A percentile compares a stretch with the other conserved stretches of the same genome.
Conservation (phyloP, 2,888 invertebrate genomes). For the Crossocerus cetratus region DNA sequence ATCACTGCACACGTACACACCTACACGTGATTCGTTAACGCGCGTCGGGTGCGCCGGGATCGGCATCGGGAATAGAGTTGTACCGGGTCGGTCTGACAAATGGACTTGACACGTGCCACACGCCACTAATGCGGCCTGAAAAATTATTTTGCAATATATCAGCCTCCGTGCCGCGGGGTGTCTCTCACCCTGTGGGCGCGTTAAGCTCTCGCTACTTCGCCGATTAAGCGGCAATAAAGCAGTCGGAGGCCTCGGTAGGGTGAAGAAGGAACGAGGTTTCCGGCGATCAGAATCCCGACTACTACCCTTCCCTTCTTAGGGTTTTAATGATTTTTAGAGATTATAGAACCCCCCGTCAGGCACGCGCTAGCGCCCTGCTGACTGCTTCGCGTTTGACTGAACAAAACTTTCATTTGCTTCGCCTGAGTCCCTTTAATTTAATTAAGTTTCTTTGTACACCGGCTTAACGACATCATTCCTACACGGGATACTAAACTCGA, state of each 20-base stretch:
- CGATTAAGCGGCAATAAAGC: conserved; percentile 61
- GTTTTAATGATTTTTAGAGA: conserved; percentile 50
- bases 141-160: conserved; percentile 62
- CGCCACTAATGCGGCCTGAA: conserved; percentile 62
- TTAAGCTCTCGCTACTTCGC: conserved; percentile 16
- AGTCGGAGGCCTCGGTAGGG: conserved; percentile 32
- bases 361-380: conserved; percentile 5
- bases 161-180: conserved; percentile 13
- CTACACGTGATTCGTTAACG: no score
- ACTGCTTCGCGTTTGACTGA: neutral
- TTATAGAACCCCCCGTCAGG: conserved; percentile 25
- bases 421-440: neutral
- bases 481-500: neutral
- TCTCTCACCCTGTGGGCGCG: conserved; percentile 2
- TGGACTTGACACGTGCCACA: conserved; percentile 60
- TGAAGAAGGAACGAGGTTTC: conserved; percentile 19
- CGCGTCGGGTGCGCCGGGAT: no score
- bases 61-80: conserved; percentile 41
- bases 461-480: neutral
- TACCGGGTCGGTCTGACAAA: conserved; percentile 45
- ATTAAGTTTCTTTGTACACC: conserved; percentile 2
- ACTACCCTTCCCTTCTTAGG: neutral
- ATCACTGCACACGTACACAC: no score
- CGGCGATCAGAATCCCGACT: neutral
- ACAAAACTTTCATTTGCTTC: conserved; percentile 9